These are phyloP conservation scores for Metellina segmentata DNA, from an alignment of 2,888 invertebrate species.

Conservation along the genomic window DNA sequence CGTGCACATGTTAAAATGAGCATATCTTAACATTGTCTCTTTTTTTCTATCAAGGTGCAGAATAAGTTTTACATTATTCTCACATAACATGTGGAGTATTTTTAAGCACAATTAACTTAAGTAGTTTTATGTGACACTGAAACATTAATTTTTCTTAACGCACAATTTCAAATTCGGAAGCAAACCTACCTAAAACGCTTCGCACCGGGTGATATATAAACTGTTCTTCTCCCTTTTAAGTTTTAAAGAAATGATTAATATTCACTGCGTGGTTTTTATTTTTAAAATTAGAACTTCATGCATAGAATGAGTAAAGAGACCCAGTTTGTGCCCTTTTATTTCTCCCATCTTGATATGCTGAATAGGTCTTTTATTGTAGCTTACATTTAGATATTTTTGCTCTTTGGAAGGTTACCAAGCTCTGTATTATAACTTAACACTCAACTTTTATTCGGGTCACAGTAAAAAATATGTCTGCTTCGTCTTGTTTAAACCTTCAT, in stretches of 20 bases:
- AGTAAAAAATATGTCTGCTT: background rate
- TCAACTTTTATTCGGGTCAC: background rate
- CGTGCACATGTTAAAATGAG: too few relatives aligned
- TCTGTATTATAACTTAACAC: constrained; percentile 2
- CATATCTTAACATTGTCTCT: too few relatives aligned
- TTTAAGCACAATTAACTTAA: too few relatives aligned
- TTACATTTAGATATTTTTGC: background rate
- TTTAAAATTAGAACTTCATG: background rate
- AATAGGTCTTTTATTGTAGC: background rate
- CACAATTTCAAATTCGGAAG: background rate
- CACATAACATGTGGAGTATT: too few relatives aligned
- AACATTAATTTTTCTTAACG: too few relatives aligned
- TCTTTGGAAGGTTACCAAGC: constrained; percentile 37
- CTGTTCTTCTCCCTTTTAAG: background rate
- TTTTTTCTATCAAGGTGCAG: too few relatives aligned
- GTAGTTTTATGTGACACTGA: too few relatives aligned
- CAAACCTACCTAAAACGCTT: background rate
- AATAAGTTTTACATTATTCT: too few relatives aligned
- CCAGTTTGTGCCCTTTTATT: background rate
- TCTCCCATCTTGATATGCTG: background rate
- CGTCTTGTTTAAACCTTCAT: background rate
- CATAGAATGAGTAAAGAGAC: background rate
- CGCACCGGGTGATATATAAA: background rate
- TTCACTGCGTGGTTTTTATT: background rate
- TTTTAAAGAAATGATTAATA: background rate